A percentile compares a stretch with the other conserved stretches of the same genome.
Conservation (phyloP, 1,140 invertebrate species). For the Procambarus virginalis region DNA sequence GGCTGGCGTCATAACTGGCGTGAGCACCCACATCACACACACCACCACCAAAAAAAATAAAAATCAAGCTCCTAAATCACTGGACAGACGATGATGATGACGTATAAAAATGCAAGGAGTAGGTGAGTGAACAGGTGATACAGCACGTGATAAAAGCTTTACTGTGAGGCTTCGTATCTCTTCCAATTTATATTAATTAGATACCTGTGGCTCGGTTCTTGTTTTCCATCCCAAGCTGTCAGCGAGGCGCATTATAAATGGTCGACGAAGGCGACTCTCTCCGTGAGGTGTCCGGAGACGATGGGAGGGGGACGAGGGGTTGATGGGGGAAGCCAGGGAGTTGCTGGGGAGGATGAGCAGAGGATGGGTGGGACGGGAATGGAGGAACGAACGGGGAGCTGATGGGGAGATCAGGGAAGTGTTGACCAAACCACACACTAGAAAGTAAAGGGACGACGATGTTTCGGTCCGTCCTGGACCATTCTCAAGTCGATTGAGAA, state of each 20-base stretch:
- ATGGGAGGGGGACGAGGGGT: background rate
- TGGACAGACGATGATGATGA: slow-evolving; percentile 16
- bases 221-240: slow-evolving; percentile 63
- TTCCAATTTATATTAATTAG: slow-evolving; percentile 68
- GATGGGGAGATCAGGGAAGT: too few relatives aligned
- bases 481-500: too few relatives aligned
- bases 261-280: slow-evolving; percentile 7
- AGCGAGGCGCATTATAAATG: slow-evolving; percentile 61
- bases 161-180: slow-evolving; percentile 39
- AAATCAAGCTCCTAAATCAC: background rate
- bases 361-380: too few relatives aligned
- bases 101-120: slow-evolving; percentile 5
- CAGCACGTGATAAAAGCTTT: slow-evolving; percentile 47
- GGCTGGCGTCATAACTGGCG: background rate
- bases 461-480: too few relatives aligned
- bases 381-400: too few relatives aligned
- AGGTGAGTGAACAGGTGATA: slow-evolving; percentile 44
- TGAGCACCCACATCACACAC: background rate
- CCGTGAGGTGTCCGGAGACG: background rate
- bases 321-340: background rate
- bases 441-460: too few relatives aligned
- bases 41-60: background rate
- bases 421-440: too few relatives aligned
- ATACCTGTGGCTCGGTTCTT: slow-evolving; percentile 64
- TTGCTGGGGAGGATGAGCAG: background rate